These are phyloP conservation scores for Steinernema hermaphroditum DNA, from an alignment of 2,888 invertebrate genomes.

Conservation along the genomic window DNA sequence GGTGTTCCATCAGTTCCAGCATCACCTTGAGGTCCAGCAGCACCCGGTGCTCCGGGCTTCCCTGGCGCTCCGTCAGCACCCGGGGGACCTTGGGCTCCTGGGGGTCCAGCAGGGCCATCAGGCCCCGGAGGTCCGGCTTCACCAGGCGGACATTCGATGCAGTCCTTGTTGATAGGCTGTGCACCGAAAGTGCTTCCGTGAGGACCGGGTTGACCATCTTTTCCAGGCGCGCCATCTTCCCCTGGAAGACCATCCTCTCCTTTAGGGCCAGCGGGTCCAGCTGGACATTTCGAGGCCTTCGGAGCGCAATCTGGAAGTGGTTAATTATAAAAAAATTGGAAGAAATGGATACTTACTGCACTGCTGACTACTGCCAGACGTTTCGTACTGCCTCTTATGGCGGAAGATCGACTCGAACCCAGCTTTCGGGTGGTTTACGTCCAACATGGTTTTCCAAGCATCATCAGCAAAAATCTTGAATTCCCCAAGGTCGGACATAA, in stretches of 20 bases:
- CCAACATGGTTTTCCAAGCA: constrained; percentile 38
- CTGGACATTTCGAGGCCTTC: too few relatives aligned
- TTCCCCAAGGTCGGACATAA: constrained; percentile 44
- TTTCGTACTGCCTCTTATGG: background rate
- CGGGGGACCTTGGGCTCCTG: background rate
- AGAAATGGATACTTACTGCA: too few relatives aligned
- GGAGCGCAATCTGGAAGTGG: too few relatives aligned
- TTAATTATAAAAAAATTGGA: too few relatives aligned
- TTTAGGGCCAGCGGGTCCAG: too few relatives aligned
- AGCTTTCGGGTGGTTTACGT: constrained; percentile 28
- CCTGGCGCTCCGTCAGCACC: background rate
- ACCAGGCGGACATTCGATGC: background rate
- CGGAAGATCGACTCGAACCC: background rate
- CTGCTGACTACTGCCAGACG: too few relatives aligned
- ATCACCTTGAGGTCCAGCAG: background rate
- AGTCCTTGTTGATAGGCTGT: too few relatives aligned
- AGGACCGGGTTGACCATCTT: too few relatives aligned
- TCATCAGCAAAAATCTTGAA: constrained; percentile 43
- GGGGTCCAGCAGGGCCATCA: constrained; percentile 2
- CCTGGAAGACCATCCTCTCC: too few relatives aligned
- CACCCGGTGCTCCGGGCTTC: background rate
- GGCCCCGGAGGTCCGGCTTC: background rate
- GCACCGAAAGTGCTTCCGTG: too few relatives aligned
- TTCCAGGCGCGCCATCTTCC: too few relatives aligned
- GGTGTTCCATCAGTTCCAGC: background rate